Evolutionary conservation across 2,797 vertebrate species (phyloP), one percentile per base, ranked within the genome.

Genomic region (Merluccius polli): DNA sequence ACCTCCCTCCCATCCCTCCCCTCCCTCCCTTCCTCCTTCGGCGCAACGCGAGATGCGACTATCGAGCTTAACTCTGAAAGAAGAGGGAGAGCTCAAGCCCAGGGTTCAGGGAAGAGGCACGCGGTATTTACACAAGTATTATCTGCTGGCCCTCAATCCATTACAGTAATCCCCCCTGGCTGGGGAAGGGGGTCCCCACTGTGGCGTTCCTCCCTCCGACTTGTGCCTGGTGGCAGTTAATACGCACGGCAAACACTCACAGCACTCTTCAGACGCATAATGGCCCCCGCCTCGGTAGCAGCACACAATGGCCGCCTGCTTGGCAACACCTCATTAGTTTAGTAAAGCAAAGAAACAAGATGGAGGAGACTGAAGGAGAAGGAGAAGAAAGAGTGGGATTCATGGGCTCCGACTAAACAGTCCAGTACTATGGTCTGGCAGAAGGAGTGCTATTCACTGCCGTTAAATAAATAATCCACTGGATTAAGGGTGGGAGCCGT

Each of bases 31-130:
- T 86, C 90, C 87, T 90, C 95, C 95, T 89, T 88, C 89, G 94
- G 95, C 94, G 89, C 93, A 95, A 94, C 91, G 91, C 91, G 90
- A 94, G 89, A 90, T 88, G 80, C 84, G 88, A 82, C 87, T 86
- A 84, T 89, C 84, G 82, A 91, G 89, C 90, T 92, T 92, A 93
- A 91, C 87, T 88, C 91, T 87, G 90, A 88, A 87, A 88, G 92
- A 87, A 87, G 90, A 85, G 83, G 89, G 83, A 81, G 59, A 21
- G 52, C 87, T 89, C 88, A 86, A 81, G 52, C 2, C 6, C 82
- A 87, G 92, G 88, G 92, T 94, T 94, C 93, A 93, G 84, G 86
- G 84, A 89, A 89, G 92, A 93, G 90, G 88, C 90, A 90, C 86
- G 80, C 72, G 70, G 86, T 93, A 91, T 94, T 94, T 92, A 92